Evolutionary conservation across 2,113 vertebrate genomes (phyloP).

Genomic region (Notiomystis cincta): DNA sequence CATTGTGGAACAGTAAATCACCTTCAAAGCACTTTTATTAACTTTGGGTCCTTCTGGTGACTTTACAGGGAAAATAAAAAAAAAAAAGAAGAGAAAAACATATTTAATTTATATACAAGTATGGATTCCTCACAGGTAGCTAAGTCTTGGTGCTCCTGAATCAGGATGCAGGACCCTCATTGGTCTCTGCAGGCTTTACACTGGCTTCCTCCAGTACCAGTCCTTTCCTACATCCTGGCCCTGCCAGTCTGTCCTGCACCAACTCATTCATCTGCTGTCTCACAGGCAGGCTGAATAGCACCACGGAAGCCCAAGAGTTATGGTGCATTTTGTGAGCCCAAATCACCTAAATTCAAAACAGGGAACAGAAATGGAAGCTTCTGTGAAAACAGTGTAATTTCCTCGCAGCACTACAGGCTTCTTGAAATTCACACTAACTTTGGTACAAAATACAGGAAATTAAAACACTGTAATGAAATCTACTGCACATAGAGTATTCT

Average conservation of each 20-base stretch:
- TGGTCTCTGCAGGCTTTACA: background rate
- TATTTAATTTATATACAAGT: background rate
- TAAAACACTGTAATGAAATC: background rate
- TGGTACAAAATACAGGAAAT: background rate
- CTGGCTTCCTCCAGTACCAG: no score
- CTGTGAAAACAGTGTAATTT: background rate
- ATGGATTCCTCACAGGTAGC: background rate
- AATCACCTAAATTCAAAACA: background rate
- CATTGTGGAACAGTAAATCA: background rate
- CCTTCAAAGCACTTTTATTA: background rate
- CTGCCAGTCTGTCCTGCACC: background rate
- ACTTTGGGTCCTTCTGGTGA: background rate
- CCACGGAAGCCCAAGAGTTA: background rate
- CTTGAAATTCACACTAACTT: background rate
- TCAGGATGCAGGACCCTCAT: accelerated
- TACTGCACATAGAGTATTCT: background rate
- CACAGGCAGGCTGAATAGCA: background rate
- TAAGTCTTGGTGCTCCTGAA: background rate
- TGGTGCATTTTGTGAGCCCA: background rate
- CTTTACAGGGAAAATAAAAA: background rate
- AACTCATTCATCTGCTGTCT: background rate
- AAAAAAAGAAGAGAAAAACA: background rate
- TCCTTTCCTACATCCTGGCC: background rate
- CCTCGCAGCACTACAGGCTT: background rate
- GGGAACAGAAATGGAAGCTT: background rate